Base-by-base conservation (phyloP, 2,797 vertebrate species). In the Rhincodon typus region DNA sequence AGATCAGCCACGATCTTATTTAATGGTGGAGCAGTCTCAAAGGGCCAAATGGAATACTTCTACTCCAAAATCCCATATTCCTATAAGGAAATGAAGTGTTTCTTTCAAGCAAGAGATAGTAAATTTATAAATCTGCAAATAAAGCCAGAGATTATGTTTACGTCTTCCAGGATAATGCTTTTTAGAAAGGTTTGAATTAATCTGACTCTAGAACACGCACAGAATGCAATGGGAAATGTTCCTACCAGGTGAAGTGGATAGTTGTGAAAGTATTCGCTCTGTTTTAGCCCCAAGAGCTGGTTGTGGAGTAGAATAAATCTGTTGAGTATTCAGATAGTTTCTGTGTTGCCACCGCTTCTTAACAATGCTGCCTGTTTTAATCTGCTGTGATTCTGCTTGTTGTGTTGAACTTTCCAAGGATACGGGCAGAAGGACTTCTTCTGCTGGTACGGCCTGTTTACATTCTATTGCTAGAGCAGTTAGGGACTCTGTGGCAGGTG, bases 241-340 rank as follows among this genome's bases (percentile, higher is more conserved):
- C 70, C 70, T 95, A 95, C 94, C 94, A 57, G 94, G n/a, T 77
- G 94, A 95, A 50, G 94, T 30, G 46, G 46, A 34, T 6, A 50
- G 94, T 74, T 74, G 69, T 34, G 42, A 42, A 70, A 42, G n/a
- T 38, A 72, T 77, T 30, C 42, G 6, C 15, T 74, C 94, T 34
- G 69, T 34, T 72, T 94, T 72, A 94, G 38, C 93, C 25, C 23
- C 38, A 72, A 27, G 27, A 50, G 42, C 13, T 15, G 15, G 69
- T 74, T 94, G 93, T 46, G 38, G 66, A 46, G 34, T 38, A 94
- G 67, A 42, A 72, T 50, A 70, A 42, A 50, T 42, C 38, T 94
- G 66, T 69, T 12, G 46, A 53, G 30, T 74, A 95, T 46, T 72
- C 69, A 74, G 70, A 95, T 38, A 19, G 42, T 25, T 95, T 77